Conservation (phyloP, 2,113 vertebrate species). For the Macrotus californicus region DNA sequence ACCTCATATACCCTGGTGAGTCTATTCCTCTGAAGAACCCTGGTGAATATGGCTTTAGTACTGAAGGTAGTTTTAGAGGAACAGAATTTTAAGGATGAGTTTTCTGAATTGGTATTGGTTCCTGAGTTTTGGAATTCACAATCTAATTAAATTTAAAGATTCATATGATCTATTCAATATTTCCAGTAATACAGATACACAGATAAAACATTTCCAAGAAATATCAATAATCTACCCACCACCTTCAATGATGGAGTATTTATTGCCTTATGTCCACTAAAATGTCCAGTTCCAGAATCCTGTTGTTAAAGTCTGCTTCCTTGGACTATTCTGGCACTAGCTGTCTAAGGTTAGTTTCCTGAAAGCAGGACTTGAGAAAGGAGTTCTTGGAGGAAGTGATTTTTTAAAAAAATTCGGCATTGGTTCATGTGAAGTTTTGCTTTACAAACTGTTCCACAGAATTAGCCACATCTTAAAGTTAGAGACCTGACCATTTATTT, state of each 20-base stretch:
- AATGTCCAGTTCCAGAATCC: background rate
- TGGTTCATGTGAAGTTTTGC: background rate
- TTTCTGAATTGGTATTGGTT: background rate
- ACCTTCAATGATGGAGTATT: background rate
- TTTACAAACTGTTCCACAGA: background rate
- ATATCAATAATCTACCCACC: background rate
- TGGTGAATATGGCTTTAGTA: background rate
- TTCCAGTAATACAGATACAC: background rate
- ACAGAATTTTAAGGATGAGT: background rate
- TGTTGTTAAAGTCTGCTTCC: background rate
- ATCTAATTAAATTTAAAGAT: background rate
- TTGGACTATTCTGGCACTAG: background rate
- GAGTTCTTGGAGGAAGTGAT: background rate
- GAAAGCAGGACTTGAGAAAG: background rate
- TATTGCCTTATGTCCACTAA: background rate
- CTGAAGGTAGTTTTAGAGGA: background rate
- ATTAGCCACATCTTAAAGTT: background rate
- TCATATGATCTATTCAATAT: background rate
- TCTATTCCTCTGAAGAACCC: background rate
- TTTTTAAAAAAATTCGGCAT: background rate
- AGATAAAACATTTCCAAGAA: background rate
- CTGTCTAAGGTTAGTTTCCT: background rate
- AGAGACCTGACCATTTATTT: background rate
- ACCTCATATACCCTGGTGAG: background rate
- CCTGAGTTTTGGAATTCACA: background rate